Evolutionary conservation across 2,888 invertebrate genomes (phyloP).

Genomic region (Elegia similella): DNA sequence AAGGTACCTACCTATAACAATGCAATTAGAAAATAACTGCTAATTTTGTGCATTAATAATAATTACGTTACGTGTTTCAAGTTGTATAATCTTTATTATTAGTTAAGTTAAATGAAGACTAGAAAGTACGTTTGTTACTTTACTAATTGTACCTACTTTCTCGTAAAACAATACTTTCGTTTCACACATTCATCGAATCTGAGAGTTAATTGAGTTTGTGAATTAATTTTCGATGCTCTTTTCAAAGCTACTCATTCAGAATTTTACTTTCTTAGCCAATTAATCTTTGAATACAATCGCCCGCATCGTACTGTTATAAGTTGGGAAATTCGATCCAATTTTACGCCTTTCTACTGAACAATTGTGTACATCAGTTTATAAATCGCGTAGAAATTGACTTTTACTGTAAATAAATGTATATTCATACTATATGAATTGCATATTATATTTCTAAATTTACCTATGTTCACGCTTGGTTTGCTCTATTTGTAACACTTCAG

Average conservation of each 20-base stretch:
- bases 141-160: conserved; percentile 46
- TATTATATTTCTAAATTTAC: not conserved
- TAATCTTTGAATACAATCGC: conserved; percentile 8
- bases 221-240: conserved; percentile 17
- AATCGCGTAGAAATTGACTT: conserved; percentile 1
- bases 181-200: conserved; percentile 47
- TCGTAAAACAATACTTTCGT: conserved; percentile 46
- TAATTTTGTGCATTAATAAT: conserved; percentile 5
- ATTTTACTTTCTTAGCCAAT: conserved; percentile 13
- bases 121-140: conserved; percentile 26
- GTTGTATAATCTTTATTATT: conserved; percentile 13
- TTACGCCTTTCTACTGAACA: conserved; percentile 8
- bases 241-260: conserved; percentile 9
- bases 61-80: conserved; percentile 7
- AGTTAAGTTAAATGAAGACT: conserved; percentile 4
- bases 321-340: conserved; percentile 10
- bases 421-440: not conserved
- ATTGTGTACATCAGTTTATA: not conserved
- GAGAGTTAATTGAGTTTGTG: conserved; percentile 27
- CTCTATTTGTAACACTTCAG: not conserved
- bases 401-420: not conserved
- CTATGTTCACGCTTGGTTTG: not conserved
- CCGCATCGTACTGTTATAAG: not conserved
- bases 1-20: no score
- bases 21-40: conserved; percentile 10